phyloP scores from a whole-genome alignment of 1,140 invertebrate species.

The Amyelois transitella region DNA sequence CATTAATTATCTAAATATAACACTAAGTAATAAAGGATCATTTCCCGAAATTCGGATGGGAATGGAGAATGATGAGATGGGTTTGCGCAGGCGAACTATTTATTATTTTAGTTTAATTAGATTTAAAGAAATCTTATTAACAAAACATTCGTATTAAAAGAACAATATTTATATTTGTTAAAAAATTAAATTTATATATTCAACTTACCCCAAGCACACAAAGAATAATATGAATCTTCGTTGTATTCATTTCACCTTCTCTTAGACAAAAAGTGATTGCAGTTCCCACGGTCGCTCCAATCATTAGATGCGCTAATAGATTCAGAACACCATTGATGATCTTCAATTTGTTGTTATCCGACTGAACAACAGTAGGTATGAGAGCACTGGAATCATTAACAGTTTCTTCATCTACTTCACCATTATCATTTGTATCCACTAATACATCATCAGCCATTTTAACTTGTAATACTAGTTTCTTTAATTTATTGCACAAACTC shows the following conservation, averaged over 20 bases:
- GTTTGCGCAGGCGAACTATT: no score
- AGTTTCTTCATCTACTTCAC: background rate
- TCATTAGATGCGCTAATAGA: background rate
- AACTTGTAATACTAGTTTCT: background rate
- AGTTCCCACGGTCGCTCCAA: conserved; percentile 1
- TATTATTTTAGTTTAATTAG: no score
- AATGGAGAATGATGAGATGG: no score
- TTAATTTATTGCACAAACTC: no score
- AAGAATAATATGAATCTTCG: background rate
- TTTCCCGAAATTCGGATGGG: no score
- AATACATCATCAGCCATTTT: background rate
- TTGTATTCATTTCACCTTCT: background rate
- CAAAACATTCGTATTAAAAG: background rate
- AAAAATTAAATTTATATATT: background rate
- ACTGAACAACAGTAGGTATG: background rate
- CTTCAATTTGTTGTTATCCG: background rate
- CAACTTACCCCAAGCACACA: conserved; percentile 1
- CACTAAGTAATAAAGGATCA: no score
- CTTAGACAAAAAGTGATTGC: background rate
- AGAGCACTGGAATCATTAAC: background rate
- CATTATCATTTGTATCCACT: background rate
- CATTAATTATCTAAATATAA: no score
- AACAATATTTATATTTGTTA: background rate
- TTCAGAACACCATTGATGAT: background rate
- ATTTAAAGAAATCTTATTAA: no score